phyloP scores from a whole-genome alignment of 2,888 invertebrate species.

The Perizoma flavofasciatum region DNA sequence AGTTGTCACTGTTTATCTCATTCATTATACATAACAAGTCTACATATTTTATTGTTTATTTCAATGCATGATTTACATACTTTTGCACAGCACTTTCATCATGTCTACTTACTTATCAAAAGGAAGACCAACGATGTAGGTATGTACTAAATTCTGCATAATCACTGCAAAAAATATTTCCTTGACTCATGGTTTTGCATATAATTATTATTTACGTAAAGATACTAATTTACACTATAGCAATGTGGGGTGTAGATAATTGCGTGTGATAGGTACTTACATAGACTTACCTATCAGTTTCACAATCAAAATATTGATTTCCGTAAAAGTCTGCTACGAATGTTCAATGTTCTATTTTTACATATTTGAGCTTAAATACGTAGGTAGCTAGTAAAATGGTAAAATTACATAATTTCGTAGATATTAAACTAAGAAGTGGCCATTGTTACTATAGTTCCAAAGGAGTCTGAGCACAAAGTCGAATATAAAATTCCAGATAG shows the following conservation, averaged over 20 bases:
- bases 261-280: conserved; percentile 22
- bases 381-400: too few species aligned
- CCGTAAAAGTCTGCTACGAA: neutral
- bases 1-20: neutral
- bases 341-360: too few species aligned
- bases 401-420: neutral
- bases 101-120: conserved; percentile 1
- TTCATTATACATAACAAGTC: neutral
- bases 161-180: conserved; percentile 9
- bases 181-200: conserved; percentile 23
- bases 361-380: too few species aligned
- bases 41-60: neutral
- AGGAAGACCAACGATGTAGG: neutral
- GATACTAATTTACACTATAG: conserved; percentile 21
- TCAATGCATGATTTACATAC: conserved; percentile 7
- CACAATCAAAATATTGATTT: conserved; percentile 7
- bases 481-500: conserved; percentile 82
- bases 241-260: conserved; percentile 28
- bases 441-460: neutral
- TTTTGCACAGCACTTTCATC: conserved; percentile 19
- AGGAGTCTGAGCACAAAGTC: conserved; percentile 27
- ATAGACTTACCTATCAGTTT: neutral
- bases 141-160: conserved; percentile 1
- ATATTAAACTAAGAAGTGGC: neutral
- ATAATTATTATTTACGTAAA: conserved; percentile 21